Base-by-base conservation (phyloP, 2,888 invertebrate species). In the Cynaeus angustus region DNA sequence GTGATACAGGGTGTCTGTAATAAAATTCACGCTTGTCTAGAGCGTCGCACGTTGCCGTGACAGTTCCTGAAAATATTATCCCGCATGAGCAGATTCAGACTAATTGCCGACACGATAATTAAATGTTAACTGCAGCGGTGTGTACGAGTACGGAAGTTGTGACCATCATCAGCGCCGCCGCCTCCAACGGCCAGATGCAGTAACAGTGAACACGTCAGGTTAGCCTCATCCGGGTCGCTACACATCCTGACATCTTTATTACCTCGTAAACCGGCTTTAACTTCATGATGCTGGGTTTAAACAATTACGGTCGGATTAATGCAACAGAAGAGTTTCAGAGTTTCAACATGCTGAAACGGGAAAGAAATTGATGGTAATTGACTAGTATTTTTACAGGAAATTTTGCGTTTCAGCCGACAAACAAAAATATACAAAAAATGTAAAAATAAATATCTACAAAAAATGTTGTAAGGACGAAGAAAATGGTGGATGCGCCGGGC, bases 101-200 rank as follows among this genome's bases (percentile, higher is more conserved):
- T 79, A 79, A 81, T 80, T 80, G 77, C 76, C 74, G 76, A 75
- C 72, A 76, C 74, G 75, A 78, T 80, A 79, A 80, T 79, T 78
- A 80, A 80, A 80, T 79, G 78, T 76, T 78, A 77, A 77, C 77
- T 79, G 77, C 77, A 74, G 74, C 72, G 68, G 70, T 66, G 68
- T 66, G 68, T 55, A 45, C 52, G 52, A 45, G 37, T 61, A n/a
- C 48, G 68, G 68, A 43, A 45, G 67, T 64, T 71, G 72, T 71
- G 74, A 72, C 73, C 74, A 74, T 41, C 59, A 43, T 68, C 59
- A 68, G 41, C 55, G 66, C 53, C 55, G 52, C 50, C 59, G 45
- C 52, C 68, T 64, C 55, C 55, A 30, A 65, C 62, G 72, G 73
- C 73, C 71, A 61, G 75, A 79, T 74, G 78, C 77, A 77, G 78